Evolutionary conservation across 2,888 invertebrate genomes (phyloP).

Genomic region (Melieria omissa): DNA sequence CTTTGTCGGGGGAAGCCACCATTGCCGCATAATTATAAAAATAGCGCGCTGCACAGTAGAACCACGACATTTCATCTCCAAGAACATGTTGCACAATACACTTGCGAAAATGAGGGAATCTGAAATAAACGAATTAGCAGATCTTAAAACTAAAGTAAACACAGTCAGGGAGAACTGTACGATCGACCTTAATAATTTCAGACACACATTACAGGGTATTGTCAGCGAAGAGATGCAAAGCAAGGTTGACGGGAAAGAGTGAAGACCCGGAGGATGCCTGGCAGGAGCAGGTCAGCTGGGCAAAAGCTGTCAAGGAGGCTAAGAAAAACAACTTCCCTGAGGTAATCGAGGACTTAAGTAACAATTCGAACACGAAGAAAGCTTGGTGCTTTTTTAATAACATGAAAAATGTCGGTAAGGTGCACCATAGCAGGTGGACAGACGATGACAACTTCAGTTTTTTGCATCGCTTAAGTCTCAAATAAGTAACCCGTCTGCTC

Average conservation of each 20-base stretch:
- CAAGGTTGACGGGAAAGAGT: not conserved
- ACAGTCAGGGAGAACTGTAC: not conserved
- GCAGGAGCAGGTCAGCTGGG: not conserved
- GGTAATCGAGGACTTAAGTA: not conserved
- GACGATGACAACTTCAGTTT: no score
- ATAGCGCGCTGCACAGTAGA: not conserved
- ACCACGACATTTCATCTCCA: no score
- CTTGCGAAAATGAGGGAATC: no score
- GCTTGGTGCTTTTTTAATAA: no score
- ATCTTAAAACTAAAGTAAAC: no score
- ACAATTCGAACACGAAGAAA: not conserved
- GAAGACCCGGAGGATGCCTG: not conserved
- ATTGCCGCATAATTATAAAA: not conserved
- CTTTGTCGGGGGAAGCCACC: not conserved
- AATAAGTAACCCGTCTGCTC: no score
- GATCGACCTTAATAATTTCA: not conserved
- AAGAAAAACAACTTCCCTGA: not conserved
- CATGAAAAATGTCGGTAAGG: no score
- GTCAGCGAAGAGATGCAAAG: not conserved
- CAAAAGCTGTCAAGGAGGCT: not conserved
- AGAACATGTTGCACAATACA: no score
- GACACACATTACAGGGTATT: not conserved
- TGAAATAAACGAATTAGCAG: no score
- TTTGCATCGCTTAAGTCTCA: no score
- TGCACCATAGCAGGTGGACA: no score